Evolutionary conservation across 2,888 invertebrate genomes (phyloP), one percentile per base, ranked within the genome.

Genomic region (Hedya salicella): DNA sequence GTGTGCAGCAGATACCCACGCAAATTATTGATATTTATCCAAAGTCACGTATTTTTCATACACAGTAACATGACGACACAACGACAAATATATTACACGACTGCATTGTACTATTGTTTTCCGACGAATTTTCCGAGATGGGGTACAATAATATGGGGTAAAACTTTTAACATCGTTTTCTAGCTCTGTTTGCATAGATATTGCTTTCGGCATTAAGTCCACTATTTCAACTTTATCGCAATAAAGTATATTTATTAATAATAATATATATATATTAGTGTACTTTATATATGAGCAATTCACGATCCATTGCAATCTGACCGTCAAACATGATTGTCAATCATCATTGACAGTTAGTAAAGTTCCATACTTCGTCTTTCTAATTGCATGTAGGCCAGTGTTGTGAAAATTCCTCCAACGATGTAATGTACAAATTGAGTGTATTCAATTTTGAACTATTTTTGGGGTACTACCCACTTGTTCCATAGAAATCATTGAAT

Each of bases 371-470:
- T 16, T 42, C n/a, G n/a, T n/a, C 54, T 14, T 21, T 40, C 16
- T 13, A 42, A 25, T 40, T 19, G 44, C 17, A 21, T 13, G 16
- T 42, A 54, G 42, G 21, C 14, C 14, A 42, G 13, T 54, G 11
- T 49, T 56, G 44, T 44, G 48, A 32, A 25, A 17, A 44, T 42
- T 9, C 30, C 42, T 44, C 11, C 30, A 56, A 30, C 17, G 44
- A 42, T 14, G 40, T 40, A 16, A 48, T 54, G 56, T 56, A 56
- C 30, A 56, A 30, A 56, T 56, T 56, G 56, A 44, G 25, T 54
- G 54, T 42, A 44, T 44, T 56, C 25, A 44, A 44, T 30, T 44
- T 56, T 56, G 25, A 56, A 42, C 54, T 54, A 21, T n/a, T n/a
- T n/a, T n/a, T n/a, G n/a, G n/a, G n/a, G n/a, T n/a, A n/a, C n/a